Evolutionary conservation across 2,888 invertebrate species (phyloP).

Genomic region (Cheilosia vernalis): DNA sequence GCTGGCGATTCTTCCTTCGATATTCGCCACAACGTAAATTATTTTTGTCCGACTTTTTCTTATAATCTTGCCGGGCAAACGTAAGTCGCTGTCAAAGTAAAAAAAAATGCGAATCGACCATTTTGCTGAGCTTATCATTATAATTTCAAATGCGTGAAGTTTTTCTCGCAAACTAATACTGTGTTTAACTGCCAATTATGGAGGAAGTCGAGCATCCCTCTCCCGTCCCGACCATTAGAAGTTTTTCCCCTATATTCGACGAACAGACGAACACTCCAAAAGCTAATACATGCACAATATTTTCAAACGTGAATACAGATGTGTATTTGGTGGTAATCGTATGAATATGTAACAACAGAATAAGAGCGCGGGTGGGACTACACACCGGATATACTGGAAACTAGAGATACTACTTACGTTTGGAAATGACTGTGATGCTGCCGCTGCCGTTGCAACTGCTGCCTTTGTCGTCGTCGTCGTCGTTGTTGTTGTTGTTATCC

Average conservation of each 20-base stretch:
- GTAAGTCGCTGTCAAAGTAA: too few relatives aligned
- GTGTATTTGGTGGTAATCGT: not conserved
- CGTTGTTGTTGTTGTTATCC: constrained; percentile 63
- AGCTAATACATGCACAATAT: constrained; percentile 12
- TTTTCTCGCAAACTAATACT: constrained; percentile 13
- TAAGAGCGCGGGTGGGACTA: not conserved
- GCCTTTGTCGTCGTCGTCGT: constrained; percentile 13
- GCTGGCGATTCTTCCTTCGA: too few relatives aligned
- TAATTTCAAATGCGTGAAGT: not conserved
- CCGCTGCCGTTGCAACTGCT: constrained; percentile 60
- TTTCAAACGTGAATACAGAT: not conserved
- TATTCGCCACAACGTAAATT: too few relatives aligned
- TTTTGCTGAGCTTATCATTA: too few relatives aligned
- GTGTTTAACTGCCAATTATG: constrained; percentile 26
- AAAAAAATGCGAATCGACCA: too few relatives aligned
- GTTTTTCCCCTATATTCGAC: constrained; percentile 23
- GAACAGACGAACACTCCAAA: constrained; percentile 27
- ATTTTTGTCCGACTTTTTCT: too few relatives aligned
- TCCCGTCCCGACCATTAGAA: constrained; percentile 13
- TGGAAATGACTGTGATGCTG: constrained; percentile 58
- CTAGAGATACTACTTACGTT: constrained; percentile 58
- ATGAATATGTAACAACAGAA: constrained; percentile 5
- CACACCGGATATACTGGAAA: constrained; percentile 12
- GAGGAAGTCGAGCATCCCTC: not conserved
- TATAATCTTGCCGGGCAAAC: too few relatives aligned